Conservation (phyloP, 2,888 invertebrate genomes). For the Allacma fusca region DNA sequence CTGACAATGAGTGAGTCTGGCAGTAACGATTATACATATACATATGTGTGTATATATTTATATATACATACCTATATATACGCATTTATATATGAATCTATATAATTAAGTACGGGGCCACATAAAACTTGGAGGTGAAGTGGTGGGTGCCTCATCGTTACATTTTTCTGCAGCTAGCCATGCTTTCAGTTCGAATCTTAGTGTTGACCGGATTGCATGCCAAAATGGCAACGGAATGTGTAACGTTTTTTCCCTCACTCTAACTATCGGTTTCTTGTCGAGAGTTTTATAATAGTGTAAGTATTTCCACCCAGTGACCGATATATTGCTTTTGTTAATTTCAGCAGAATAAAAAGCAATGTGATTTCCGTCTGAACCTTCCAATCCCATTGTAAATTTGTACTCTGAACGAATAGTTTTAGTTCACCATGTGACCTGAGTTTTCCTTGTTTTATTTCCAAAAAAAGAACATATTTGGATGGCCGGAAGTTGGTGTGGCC, state of each 20-base stretch:
- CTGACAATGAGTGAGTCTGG: too few species aligned
- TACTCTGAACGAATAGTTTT: too few species aligned
- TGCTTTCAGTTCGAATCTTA: conserved; percentile 5
- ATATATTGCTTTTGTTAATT: background rate
- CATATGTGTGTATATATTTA: background rate
- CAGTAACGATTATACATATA: too few species aligned
- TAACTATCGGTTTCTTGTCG: background rate
- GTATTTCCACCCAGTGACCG: background rate
- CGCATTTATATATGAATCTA: background rate
- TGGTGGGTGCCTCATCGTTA: conserved; percentile 18
- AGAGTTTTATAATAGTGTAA: too few species aligned
- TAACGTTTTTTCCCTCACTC: background rate
- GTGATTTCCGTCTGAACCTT: too few species aligned
- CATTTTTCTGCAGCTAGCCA: background rate
- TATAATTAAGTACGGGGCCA: too few species aligned
- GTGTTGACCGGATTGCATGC: conserved; percentile 16
- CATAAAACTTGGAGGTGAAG: background rate
- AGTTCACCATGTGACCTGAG: too few species aligned
- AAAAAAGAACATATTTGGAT: too few species aligned
- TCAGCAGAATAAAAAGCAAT: too few species aligned
- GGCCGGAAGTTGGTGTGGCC: too few species aligned
- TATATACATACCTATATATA: background rate
- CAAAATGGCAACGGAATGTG: background rate
- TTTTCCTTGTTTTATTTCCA: too few species aligned
- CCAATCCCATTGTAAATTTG: too few species aligned